Conservation (phyloP, 2,888 invertebrate species). For the Andrena flavipes region DNA sequence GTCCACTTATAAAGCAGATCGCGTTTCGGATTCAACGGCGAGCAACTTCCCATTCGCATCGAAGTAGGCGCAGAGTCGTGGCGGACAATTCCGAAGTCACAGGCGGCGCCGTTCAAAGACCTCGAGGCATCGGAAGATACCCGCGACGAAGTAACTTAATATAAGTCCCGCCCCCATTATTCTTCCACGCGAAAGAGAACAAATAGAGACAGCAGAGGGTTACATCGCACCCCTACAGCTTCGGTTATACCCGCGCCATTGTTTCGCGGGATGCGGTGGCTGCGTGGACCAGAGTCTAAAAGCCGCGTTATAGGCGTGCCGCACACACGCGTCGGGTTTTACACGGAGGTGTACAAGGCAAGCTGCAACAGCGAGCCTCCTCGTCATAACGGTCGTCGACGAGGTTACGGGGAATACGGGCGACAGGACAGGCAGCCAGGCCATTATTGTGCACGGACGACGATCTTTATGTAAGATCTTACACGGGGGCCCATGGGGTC, state of each 20-base stretch:
- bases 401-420: conserved; percentile 77
- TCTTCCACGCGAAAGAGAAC: conserved; percentile 55
- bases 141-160: conserved; percentile 30
- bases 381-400: conserved; percentile 81
- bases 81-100: neutral
- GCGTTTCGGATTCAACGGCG: too few species aligned
- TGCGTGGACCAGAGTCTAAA: conserved; percentile 62
- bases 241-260: conserved; percentile 64
- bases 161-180: conserved; percentile 37
- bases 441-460: conserved; percentile 78
- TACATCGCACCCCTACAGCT: conserved; percentile 73
- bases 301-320: conserved; percentile 51
- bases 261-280: conserved; percentile 58
- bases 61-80: neutral
- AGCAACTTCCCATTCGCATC: too few species aligned
- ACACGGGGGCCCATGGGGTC: conserved; percentile 77
- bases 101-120: conserved; percentile 25
- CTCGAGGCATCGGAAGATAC: neutral
- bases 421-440: conserved; percentile 73
- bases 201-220: conserved; percentile 72
- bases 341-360: conserved; percentile 65
- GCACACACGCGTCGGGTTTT: conserved; percentile 44
- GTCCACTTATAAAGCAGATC: too few species aligned
- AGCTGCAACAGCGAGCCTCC: conserved; percentile 75
- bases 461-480: conserved; percentile 83